A percentile compares a stretch with the other conserved stretches of the same genome.
These are phyloP conservation scores for Struthio camelus DNA, from an alignment of 2,113 vertebrate genomes.

Conservation along the genomic window DNA sequence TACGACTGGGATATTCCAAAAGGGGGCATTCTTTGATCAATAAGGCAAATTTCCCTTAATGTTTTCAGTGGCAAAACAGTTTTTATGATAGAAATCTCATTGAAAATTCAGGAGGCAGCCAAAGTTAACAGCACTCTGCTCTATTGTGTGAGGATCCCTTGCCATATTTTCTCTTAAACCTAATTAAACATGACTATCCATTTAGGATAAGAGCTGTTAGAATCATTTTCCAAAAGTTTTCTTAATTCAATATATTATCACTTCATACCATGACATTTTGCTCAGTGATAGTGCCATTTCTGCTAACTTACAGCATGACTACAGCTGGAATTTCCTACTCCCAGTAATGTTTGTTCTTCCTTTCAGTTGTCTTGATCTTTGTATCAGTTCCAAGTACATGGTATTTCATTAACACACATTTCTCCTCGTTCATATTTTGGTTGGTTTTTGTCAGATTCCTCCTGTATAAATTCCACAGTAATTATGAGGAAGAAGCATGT, in stretches of 20 bases:
- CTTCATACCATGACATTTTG: not conserved
- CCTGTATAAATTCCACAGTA: slow-evolving; percentile 19
- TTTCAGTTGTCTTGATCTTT: not conserved
- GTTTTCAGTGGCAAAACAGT: not conserved
- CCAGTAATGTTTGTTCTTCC: not conserved
- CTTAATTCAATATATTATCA: not conserved
- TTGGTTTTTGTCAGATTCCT: slow-evolving; percentile 25
- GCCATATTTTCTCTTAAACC: slow-evolving; percentile 56
- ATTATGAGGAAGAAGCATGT: slow-evolving; percentile 42
- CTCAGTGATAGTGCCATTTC: not conserved
- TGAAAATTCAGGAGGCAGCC: slow-evolving; percentile 56
- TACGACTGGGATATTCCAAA: not conserved
- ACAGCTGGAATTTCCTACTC: not conserved
- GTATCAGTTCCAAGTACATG: not conserved
- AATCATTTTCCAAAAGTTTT: not conserved
- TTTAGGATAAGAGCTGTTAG: slow-evolving; percentile 18
- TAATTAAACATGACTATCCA: slow-evolving; percentile 47
- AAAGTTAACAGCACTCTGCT: slow-evolving; percentile 55
- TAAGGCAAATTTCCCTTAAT: not conserved
- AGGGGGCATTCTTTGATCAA: slow-evolving; percentile 34
- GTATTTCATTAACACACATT: slow-evolving; percentile 43
- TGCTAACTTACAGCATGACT: not conserved
- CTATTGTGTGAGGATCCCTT: slow-evolving; percentile 30
- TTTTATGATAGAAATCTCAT: slow-evolving; percentile 12
- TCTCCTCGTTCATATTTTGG: slow-evolving; percentile 31